These are phyloP conservation scores for Diarsia dahlii DNA, from an alignment of 2,888 invertebrate species.

Conservation along the genomic window DNA sequence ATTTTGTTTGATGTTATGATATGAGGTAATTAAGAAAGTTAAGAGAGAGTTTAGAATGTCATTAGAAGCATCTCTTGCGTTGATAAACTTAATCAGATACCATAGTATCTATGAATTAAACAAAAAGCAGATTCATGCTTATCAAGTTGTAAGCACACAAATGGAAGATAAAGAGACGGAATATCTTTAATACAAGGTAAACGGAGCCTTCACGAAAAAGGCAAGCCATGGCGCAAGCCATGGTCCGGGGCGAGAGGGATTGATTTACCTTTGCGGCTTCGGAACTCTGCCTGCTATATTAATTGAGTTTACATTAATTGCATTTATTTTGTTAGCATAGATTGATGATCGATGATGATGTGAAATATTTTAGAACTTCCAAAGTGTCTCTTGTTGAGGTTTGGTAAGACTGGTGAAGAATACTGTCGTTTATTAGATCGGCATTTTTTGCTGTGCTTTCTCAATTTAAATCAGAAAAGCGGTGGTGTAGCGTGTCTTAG, in stretches of 20 bases:
- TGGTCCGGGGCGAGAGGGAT: no score
- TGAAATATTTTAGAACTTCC: background rate
- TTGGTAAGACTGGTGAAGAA: background rate
- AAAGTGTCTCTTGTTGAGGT: background rate
- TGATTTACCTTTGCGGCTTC: no score
- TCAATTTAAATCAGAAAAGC: slow-evolving; percentile 9
- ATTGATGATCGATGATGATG: background rate
- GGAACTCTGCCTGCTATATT: no score
- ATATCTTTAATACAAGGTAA: background rate
- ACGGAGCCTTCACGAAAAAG: no score
- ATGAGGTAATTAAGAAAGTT: background rate
- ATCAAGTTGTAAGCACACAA: background rate
- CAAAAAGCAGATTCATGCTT: background rate
- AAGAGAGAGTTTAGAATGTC: background rate
- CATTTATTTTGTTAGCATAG: background rate
- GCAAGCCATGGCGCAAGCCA: no score
- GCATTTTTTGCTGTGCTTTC: background rate
- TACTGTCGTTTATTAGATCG: background rate
- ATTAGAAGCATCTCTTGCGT: background rate
- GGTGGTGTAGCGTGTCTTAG: no score
- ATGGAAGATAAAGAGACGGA: no score
- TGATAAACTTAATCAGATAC: background rate
- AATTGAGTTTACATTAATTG: background rate
- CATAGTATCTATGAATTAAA: background rate
- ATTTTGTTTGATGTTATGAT: background rate